Evolutionary conservation across 1,140 invertebrate species (phyloP).

Genomic region (Himalopsyche phryganea): DNA sequence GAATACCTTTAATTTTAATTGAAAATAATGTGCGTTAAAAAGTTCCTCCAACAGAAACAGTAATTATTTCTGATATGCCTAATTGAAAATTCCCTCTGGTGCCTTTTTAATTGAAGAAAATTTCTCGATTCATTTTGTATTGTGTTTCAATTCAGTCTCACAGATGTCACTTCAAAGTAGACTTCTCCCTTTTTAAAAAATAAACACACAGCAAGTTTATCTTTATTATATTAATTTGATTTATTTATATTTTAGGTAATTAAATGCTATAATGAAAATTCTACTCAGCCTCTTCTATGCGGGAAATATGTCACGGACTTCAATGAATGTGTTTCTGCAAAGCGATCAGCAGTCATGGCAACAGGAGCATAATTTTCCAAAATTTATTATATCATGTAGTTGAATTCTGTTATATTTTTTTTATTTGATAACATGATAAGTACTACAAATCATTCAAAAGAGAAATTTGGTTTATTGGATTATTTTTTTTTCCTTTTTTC

Average conservation of each 20-base stretch:
- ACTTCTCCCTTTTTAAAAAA: too few relatives aligned
- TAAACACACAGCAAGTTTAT: too few relatives aligned
- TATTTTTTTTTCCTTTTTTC: not conserved
- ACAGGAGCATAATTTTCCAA: constrained; percentile 22
- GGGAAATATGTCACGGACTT: constrained; percentile 29
- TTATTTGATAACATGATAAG: not conserved
- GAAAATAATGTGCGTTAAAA: too few relatives aligned
- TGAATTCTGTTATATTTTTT: not conserved
- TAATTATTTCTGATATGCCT: too few relatives aligned
- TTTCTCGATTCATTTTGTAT: too few relatives aligned
- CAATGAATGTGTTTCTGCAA: constrained; percentile 29
- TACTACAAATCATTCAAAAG: not conserved
- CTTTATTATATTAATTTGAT: too few relatives aligned
- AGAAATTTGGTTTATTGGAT: not conserved
- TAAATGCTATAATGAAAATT: constrained; percentile 31
- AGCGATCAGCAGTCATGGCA: constrained; percentile 25
- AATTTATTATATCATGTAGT: not conserved
- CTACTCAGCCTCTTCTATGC: constrained; percentile 26
- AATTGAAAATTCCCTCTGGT: too few relatives aligned
- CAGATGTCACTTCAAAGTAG: too few relatives aligned
- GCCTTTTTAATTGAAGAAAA: too few relatives aligned
- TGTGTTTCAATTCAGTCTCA: too few relatives aligned
- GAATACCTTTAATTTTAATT: too few relatives aligned
- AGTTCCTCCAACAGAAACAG: too few relatives aligned
- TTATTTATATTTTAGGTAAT: constrained; percentile 33